Evolutionary conservation across 2,888 invertebrate genomes (phyloP).

Genomic region (Agonopterix alstromeriana): DNA sequence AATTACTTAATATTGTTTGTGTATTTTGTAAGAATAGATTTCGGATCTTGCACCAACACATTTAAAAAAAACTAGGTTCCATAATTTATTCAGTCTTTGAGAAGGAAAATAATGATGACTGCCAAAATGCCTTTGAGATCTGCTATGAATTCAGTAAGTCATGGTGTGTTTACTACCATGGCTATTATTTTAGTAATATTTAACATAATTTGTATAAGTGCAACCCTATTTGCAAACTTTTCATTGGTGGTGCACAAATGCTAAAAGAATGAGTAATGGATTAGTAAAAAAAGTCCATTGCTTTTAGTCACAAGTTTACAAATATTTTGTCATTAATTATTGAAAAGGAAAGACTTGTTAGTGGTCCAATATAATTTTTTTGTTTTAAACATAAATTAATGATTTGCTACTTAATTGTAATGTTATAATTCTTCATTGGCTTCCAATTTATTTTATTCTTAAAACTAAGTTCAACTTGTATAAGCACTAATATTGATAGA

Average conservation of each 20-base stretch:
- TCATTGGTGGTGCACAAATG: slow-evolving; percentile 9
- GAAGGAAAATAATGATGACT: slow-evolving; percentile 23
- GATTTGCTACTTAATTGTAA: slow-evolving; percentile 11
- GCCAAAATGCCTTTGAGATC: slow-evolving; percentile 27
- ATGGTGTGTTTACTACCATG: slow-evolving; percentile 3
- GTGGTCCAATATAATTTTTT: slow-evolving; percentile 62
- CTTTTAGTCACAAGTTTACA: not conserved
- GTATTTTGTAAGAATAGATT: slow-evolving; percentile 45
- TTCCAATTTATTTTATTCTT: slow-evolving; percentile 45
- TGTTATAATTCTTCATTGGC: slow-evolving; percentile 20
- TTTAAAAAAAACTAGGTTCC: not conserved
- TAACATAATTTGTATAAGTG: slow-evolving; percentile 1
- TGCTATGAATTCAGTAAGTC: slow-evolving; percentile 6
- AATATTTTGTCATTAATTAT: slow-evolving; percentile 15
- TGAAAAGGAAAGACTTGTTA: slow-evolving; percentile 58
- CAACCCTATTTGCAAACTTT: slow-evolving; percentile 1
- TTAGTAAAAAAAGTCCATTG: not conserved
- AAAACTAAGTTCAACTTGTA: slow-evolving; percentile 35
- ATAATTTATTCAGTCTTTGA: slow-evolving; percentile 17
- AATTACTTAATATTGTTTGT: slow-evolving; percentile 41
- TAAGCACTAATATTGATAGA: slow-evolving; percentile 60
- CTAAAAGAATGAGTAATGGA: slow-evolving; percentile 2
- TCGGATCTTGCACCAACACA: not conserved
- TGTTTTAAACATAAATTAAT: not conserved
- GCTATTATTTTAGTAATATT: not conserved